These are phyloP conservation scores for Ectropis grisescens DNA, from an alignment of 1,140 invertebrate genomes.

Conservation along the genomic window DNA sequence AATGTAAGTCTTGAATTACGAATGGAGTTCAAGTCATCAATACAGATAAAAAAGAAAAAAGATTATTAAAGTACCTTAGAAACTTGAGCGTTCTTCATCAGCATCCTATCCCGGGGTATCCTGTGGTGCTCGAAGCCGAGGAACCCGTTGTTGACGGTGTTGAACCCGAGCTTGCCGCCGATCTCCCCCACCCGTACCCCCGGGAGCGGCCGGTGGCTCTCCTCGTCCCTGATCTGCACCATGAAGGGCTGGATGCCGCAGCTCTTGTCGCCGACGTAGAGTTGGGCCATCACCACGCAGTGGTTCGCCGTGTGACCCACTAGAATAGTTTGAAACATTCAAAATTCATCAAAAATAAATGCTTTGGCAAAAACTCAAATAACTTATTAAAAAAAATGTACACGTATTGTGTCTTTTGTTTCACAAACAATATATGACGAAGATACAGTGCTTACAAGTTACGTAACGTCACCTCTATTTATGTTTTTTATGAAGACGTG, in stretches of 20 bases:
- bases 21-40: too few species aligned
- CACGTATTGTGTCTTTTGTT: too few species aligned
- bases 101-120: conserved; percentile 89
- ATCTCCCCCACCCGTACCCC: conserved; percentile 95
- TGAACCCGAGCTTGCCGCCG: conserved; percentile 92
- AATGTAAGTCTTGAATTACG: too few species aligned
- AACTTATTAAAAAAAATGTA: too few species aligned
- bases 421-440: too few species aligned
- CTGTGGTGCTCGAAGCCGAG: conserved; percentile 88
- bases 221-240: conserved; percentile 88
- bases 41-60: too few species aligned
- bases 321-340: too few species aligned
- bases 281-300: conserved; percentile 89
- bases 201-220: conserved; percentile 87
- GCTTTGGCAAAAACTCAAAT: too few species aligned
- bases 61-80: conserved; percentile 75
- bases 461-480: too few species aligned
- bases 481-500: too few species aligned
- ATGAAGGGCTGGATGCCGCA: conserved; percentile 93
- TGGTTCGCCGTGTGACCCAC: conserved; percentile 94
- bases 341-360: conserved; percentile 3
- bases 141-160: conserved; percentile 92
- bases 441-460: too few species aligned
- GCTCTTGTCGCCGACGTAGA: conserved; percentile 85
- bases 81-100: conserved; percentile 94